Base-by-base conservation (phyloP, 2,888 invertebrate species). In the Trichogramma evanescens region DNA sequence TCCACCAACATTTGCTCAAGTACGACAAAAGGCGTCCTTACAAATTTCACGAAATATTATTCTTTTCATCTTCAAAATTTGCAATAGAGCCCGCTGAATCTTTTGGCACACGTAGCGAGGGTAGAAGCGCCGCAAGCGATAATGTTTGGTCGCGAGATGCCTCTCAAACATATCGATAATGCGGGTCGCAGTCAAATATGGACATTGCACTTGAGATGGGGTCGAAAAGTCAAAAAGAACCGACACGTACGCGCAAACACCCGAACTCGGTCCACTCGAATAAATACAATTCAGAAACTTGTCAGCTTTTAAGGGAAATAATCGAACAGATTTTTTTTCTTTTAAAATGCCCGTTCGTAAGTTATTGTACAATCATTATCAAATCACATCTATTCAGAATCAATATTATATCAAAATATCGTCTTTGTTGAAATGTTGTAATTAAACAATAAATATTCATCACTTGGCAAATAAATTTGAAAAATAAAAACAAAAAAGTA, bases 91-190 rank as follows among this genome's bases (percentile, higher is more conserved):
- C 26, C 26, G 26, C 26, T 26, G 26, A 26, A 26, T 26, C 26
- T 26, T 3, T 26, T 43, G 42, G 50, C 61, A 58, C 44, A 54
- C 54, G 54, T 44, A 13, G n/a, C 42, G 8, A 42, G 10, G 6
- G 5, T n/a, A 44, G n/a, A 26, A 26, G 26, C 26, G 26, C 26
- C 26, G 26, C 26, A 26, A 26, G 26, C 26, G 26, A 26, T 26
- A 26, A 26, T 26, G 26, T 26, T 26, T 26, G 26, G 58, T 66
- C 55, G 8, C 41, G 40, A 5, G 41, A 26, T 4, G n/a, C 10
- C 40, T 13, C 54, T 68, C 71, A 71, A 71, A 71, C 65, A 70
- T 71, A 70, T 72, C 71, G 66, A 70, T 68, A 68, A 68, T 71
- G 66, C 62, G 54, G 64, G 64, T 58, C 61, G 65, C 60, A 66